Evolutionary conservation across 2,797 vertebrate species (phyloP).

Genomic region (Tokudaia tokunoshimensis): DNA sequence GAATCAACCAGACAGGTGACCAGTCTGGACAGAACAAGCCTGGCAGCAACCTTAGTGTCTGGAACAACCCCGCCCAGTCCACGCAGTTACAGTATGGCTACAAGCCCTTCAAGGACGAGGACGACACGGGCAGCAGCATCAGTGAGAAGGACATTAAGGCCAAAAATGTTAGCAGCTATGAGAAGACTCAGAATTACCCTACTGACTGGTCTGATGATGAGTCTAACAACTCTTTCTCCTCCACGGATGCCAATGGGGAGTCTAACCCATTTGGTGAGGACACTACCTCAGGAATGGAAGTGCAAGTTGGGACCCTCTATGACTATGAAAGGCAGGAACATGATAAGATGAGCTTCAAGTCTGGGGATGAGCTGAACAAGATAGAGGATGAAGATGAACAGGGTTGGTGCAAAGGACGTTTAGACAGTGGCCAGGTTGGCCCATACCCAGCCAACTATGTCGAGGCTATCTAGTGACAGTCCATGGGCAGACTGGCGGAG

Average conservation of each 20-base stretch:
- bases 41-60: conserved; percentile 94
- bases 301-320: conserved; percentile 95
- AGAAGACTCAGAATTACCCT: conserved; percentile 92
- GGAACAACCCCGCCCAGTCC: conserved; percentile 92
- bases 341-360: conserved; percentile 98
- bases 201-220: conserved; percentile 96
- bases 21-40: conserved; percentile 90
- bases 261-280: conserved; percentile 98
- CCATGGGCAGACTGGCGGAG: conserved; percentile 13
- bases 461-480: conserved; percentile 93
- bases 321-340: conserved; percentile 99
- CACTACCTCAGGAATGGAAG: conserved; percentile 89
- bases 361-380: conserved; percentile 97
- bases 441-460: conserved; percentile 99
- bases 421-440: conserved; percentile 94
- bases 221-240: conserved; percentile 93
- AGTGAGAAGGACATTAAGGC: conserved; percentile 94
- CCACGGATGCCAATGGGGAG: conserved; percentile 92
- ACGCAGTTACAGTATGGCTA: conserved; percentile 91
- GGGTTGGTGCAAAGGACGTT: conserved; percentile 98
- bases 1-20: conserved; percentile 94
- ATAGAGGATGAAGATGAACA: conserved; percentile 97
- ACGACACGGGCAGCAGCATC: conserved; percentile 93
- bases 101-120: conserved; percentile 98
- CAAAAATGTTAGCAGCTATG: conserved; percentile 95